phyloP scores from a whole-genome alignment of 2,113 vertebrate species.

The Pterocles burchelli region DNA sequence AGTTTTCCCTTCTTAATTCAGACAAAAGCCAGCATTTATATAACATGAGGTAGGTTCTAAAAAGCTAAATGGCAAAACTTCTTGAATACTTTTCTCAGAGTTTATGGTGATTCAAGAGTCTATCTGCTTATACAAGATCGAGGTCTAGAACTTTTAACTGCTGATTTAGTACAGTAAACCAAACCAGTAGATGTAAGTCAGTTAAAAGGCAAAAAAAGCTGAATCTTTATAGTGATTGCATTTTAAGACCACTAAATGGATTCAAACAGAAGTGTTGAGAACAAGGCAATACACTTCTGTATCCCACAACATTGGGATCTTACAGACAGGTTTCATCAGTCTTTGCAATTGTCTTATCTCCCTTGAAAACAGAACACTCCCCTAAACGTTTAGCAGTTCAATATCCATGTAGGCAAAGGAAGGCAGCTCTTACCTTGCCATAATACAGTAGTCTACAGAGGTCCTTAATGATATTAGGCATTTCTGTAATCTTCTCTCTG shows the following conservation, averaged over 20 bases:
- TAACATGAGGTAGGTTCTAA: not conserved
- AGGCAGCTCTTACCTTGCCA: conserved; percentile 83
- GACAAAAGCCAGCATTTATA: not conserved
- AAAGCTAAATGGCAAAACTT: not conserved
- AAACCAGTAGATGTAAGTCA: not conserved
- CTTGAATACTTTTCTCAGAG: not conserved
- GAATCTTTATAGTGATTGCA: not conserved
- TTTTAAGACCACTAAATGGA: not conserved
- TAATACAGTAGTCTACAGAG: conserved; percentile 93
- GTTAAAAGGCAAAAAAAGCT: not conserved
- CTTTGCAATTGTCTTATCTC: not conserved
- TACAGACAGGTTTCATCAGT: not conserved
- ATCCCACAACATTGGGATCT: not conserved
- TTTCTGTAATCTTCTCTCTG: conserved; percentile 96
- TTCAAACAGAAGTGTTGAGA: not conserved
- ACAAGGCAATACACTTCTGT: not conserved
- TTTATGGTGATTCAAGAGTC: not conserved
- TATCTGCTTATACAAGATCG: not conserved
- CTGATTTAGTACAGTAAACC: not conserved
- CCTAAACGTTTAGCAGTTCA: not conserved
- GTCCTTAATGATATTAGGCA: conserved; percentile 93
- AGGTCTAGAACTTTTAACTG: not conserved
- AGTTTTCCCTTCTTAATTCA: not conserved
- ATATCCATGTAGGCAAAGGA: not conserved
- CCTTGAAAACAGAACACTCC: not conserved